phyloP scores from a whole-genome alignment of 2,797 vertebrate species.

The Arctocebus calabarensis region DNA sequence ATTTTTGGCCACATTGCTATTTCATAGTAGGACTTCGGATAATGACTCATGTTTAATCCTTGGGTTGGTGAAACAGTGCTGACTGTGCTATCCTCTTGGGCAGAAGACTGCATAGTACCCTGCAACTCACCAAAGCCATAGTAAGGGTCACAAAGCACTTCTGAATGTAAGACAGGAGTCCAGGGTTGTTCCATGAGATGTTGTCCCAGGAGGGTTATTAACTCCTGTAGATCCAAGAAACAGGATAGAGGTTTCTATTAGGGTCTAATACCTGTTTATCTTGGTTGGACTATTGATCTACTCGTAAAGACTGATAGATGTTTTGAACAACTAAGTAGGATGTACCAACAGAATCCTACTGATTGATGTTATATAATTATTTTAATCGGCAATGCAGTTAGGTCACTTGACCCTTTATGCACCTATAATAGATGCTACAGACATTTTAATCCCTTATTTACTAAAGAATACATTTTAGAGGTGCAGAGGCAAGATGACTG shows the following conservation, averaged over 20 bases:
- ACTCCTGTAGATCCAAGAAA: neutral
- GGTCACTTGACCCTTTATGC: conserved; percentile 4
- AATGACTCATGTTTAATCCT: neutral
- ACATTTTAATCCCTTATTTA: conserved; percentile 37
- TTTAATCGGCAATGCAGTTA: conserved; percentile 18
- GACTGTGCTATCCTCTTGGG: neutral
- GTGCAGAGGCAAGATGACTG: too few relatives aligned
- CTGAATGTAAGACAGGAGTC: neutral
- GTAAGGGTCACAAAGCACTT: neutral
- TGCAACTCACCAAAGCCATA: neutral
- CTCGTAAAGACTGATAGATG: neutral
- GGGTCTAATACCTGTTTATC: conserved; percentile 5
- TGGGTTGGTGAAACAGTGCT: neutral
- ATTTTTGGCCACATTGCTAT: neutral
- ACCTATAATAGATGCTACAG: neutral
- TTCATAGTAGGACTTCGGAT: conserved; percentile 15
- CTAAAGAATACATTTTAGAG: conserved; percentile 5
- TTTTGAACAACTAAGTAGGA: conserved; percentile 46
- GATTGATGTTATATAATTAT: conserved; percentile 22
- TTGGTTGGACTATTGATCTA: neutral
- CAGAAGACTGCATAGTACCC: neutral
- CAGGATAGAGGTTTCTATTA: neutral
- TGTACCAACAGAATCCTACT: neutral
- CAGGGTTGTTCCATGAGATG: neutral
- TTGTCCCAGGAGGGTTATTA: neutral